These are phyloP conservation scores for Trissolcus japonicus DNA, from an alignment of 2,888 invertebrate species.

Conservation along the genomic window DNA sequence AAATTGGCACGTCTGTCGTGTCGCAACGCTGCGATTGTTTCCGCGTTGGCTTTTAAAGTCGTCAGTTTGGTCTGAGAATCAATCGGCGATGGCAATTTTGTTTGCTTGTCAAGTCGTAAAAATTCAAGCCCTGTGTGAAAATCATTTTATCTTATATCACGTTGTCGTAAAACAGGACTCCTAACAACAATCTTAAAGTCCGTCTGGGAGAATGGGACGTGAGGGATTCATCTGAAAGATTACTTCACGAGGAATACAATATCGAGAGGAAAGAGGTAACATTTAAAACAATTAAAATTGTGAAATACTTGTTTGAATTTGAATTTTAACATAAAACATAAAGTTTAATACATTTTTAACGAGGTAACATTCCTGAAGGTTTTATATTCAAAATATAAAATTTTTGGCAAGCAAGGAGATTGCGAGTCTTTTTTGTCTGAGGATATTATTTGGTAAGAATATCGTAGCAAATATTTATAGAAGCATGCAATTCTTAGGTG, in stretches of 20 bases:
- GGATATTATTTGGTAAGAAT: neutral
- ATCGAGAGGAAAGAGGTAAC: slow-evolving; percentile 90
- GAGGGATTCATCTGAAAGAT: slow-evolving; percentile 87
- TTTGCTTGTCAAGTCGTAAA: slow-evolving; percentile 30
- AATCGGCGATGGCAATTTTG: too few species aligned
- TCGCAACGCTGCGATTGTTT: too few species aligned
- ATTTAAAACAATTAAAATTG: neutral
- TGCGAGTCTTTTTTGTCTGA: too few species aligned
- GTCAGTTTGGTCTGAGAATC: too few species aligned
- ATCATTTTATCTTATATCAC: slow-evolving; percentile 51
- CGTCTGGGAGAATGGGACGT: slow-evolving; percentile 96
- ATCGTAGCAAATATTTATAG: neutral
- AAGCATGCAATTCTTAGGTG: slow-evolving; percentile 74
- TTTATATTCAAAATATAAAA: too few species aligned
- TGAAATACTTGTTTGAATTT: too few species aligned
- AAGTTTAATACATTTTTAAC: too few species aligned
- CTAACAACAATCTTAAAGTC: slow-evolving; percentile 91
- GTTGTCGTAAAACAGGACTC: slow-evolving; percentile 80
- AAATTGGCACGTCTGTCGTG: neutral
- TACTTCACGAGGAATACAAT: slow-evolving; percentile 90
- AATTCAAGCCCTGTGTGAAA: slow-evolving; percentile 31
- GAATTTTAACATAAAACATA: too few species aligned
- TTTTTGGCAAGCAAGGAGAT: too few species aligned
- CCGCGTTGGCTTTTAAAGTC: too few species aligned
- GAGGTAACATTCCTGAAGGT: too few species aligned